These are phyloP conservation scores for Chloromyia formosa DNA, from an alignment of 2,888 invertebrate species.

Conservation along the genomic window DNA sequence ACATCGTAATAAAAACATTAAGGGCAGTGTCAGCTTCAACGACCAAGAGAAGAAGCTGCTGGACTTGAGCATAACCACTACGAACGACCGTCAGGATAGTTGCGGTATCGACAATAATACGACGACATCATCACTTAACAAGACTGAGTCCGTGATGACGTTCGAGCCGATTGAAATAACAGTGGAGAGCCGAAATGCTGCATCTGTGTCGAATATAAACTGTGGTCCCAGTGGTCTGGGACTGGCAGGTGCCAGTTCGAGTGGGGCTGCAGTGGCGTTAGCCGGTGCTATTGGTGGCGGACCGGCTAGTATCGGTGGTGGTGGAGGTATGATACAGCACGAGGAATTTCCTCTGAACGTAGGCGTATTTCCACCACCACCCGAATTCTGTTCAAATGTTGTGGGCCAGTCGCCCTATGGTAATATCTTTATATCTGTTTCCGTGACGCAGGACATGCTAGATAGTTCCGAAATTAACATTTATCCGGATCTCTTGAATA, in stretches of 20 bases:
- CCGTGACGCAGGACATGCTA: conserved; percentile 75
- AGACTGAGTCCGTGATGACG: conserved; percentile 66
- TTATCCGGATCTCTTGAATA: conserved; percentile 83
- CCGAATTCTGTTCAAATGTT: conserved; percentile 68
- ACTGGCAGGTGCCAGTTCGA: conserved; percentile 53
- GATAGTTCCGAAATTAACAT: conserved; percentile 71
- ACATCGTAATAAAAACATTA: conserved; percentile 73
- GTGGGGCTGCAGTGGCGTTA: conserved; percentile 9
- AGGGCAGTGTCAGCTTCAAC: conserved; percentile 82
- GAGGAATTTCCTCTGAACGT: conserved; percentile 65
- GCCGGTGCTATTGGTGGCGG: conserved; percentile 17
- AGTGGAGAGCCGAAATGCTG: conserved; percentile 64
- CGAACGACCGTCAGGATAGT: conserved; percentile 70
- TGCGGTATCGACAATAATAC: conserved; percentile 72
- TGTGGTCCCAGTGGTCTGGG: conserved; percentile 53
- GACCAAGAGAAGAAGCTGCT: conserved; percentile 89
- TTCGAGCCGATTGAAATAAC: conserved; percentile 72
- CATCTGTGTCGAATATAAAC: conserved; percentile 30
- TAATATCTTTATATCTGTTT: conserved; percentile 87
- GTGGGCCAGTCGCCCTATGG: conserved; percentile 63
- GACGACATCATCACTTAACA: conserved; percentile 67
- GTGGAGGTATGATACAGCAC: conserved; percentile 41
- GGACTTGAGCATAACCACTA: conserved; percentile 80
- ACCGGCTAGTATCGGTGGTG: conserved; percentile 40
- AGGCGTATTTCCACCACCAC: conserved; percentile 67